A percentile compares a stretch with the other conserved stretches of the same genome.
Evolutionary conservation across 1,140 invertebrate genomes (phyloP).

Genomic region (Zaprionus capensis): DNA sequence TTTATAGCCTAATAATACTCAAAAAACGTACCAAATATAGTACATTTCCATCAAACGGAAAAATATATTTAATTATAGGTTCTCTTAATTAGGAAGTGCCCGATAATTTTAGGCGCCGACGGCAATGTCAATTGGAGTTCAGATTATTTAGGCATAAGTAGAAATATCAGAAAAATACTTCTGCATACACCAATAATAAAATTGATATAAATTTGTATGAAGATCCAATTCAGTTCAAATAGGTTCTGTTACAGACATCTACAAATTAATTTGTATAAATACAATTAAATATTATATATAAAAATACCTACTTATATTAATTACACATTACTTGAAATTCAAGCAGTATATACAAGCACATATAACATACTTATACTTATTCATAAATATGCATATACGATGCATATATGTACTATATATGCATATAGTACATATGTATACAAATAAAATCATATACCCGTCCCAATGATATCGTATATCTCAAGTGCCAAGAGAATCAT

Average conservation of each 20-base stretch:
- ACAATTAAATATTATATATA: background rate
- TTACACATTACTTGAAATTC: background rate
- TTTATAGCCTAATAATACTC: too few species aligned
- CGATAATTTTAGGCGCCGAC: too few species aligned
- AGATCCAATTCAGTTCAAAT: background rate
- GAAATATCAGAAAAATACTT: too few species aligned
- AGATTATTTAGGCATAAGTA: background rate
- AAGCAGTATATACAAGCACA: background rate
- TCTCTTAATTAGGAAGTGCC: too few species aligned
- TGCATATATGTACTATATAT: background rate
- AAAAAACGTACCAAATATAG: too few species aligned
- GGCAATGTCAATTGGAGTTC: conserved; percentile 6
- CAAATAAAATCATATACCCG: too few species aligned
- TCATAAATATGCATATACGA: background rate
- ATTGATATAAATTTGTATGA: background rate
- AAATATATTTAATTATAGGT: background rate
- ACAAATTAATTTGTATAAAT: background rate
- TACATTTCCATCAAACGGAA: too few species aligned
- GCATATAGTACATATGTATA: too few species aligned
- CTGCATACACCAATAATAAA: background rate
- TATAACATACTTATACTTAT: background rate
- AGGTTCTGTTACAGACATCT: too few species aligned
- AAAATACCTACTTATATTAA: background rate
- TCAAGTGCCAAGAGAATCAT: background rate
- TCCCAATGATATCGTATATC: background rate